Base-by-base conservation (phyloP, 2,888 invertebrate genomes). In the Sphaerophoria taeniata region DNA sequence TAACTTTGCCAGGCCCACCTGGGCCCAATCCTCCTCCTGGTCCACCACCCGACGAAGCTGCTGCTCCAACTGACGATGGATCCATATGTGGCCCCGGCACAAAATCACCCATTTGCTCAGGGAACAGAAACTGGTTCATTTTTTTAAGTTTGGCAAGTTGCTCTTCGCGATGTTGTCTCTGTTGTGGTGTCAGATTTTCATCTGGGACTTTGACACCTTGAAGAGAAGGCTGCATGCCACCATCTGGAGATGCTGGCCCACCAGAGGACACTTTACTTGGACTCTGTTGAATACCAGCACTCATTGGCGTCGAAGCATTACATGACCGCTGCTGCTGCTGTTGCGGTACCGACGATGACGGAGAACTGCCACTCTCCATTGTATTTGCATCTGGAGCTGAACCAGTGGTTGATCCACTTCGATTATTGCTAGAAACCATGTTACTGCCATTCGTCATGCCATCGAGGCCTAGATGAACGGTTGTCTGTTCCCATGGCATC, bases 151-250 rank as follows among this genome's bases (percentile, higher is more conserved):
- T 97, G 5, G 98, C 98, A 65, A 99, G 93, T 89, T 98, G 97
- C 90, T 97, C 97, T 92, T 98, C 98, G 81, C 99, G 94, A 91
- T 98, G 97, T 87, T 98, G 97, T 73, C 98, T 94, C 91, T 99
- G 98, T 91, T 98, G 98, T 45, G 98, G 98, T 71, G 99, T 99
- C 89, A 99, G 93, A 92, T 98, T 98, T 93, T 98, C 98, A 92
- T 98, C 98, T 88, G 98, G 98, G 90, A 98, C 96, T 94, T 98
- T 97, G 60, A 97, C 97, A 88, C 96, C 95, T 92, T 95, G 95
- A 87, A 95, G 90, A 33, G 94, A 94, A 89, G 94, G 94, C 88
- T 94, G 94, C 88, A 94, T 92, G 34, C 51, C 73, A n/a, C 77
- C 87, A 2, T n/a, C n/a, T n/a, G 83, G 82, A 12, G 87, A 80